Evolutionary conservation across 2,797 vertebrate genomes (phyloP).

Genomic region (Manis javanica): DNA sequence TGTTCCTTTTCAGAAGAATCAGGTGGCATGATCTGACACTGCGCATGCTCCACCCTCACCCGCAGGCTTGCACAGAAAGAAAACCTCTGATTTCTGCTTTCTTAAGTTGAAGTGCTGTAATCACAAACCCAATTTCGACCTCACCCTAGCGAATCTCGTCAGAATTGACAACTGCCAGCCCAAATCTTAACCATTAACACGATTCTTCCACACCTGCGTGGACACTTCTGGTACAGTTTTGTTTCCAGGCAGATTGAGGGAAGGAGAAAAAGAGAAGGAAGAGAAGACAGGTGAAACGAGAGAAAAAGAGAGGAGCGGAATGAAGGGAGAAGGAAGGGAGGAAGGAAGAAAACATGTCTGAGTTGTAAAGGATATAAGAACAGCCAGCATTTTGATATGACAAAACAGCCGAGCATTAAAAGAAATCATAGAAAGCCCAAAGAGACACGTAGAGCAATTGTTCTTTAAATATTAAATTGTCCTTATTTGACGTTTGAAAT

Average conservation of each 20-base stretch:
- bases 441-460: background rate
- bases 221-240: background rate
- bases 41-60: background rate
- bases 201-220: background rate
- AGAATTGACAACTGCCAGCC: background rate
- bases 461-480: background rate
- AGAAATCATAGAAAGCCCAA: background rate
- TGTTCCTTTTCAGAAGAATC: background rate
- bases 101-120: background rate
- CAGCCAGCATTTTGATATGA: background rate
- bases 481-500: background rate
- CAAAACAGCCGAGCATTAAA: background rate
- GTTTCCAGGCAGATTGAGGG: background rate
- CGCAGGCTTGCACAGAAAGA: background rate
- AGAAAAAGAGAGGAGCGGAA: background rate
- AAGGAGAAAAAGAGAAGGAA: fast-evolving
- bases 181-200: background rate
- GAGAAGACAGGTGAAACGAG: background rate
- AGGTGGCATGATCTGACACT: background rate
- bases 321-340: background rate
- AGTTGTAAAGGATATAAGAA: background rate
- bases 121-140: background rate
- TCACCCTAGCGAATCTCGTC: background rate
- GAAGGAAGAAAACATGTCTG: background rate
- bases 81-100: background rate